These are phyloP conservation scores for Pseudobourletiella spinata DNA, from an alignment of 1,140 invertebrate species.

Conservation along the genomic window DNA sequence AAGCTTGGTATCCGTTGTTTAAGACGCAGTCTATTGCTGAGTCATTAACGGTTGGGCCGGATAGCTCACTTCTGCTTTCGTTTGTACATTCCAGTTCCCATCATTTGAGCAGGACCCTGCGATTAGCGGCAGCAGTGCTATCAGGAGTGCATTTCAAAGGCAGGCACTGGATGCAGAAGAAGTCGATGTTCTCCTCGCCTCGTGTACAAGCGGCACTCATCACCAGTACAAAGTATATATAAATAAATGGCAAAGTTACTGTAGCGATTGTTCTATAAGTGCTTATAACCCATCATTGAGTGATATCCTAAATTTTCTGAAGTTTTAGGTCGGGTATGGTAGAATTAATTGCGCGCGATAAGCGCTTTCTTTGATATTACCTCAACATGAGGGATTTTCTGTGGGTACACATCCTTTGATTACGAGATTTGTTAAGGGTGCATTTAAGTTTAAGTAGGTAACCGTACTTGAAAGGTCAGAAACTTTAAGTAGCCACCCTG, in stretches of 20 bases:
- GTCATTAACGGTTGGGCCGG: neutral
- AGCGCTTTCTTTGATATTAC: neutral
- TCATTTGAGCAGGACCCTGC: neutral
- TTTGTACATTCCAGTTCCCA: neutral
- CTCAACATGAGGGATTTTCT: neutral
- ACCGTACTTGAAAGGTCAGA: too few relatives aligned
- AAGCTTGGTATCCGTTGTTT: conserved; percentile 12
- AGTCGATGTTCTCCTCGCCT: neutral
- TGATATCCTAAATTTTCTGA: neutral
- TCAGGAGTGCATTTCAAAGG: neutral
- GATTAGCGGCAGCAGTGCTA: neutral
- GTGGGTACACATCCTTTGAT: neutral
- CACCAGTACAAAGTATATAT: neutral
- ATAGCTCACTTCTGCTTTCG: neutral
- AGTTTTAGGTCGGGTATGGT: neutral
- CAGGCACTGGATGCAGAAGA: neutral
- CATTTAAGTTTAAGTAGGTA: too few relatives aligned
- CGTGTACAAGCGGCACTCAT: neutral
- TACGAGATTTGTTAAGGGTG: neutral
- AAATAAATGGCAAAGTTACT: neutral
- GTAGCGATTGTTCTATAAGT: neutral
- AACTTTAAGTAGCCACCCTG: too few relatives aligned
- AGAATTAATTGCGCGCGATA: neutral
- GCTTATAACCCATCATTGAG: too few relatives aligned
- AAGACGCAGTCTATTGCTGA: neutral